A percentile compares a stretch with the other conserved stretches of the same genome.
phyloP scores from a whole-genome alignment of 2,888 invertebrate species.

The Uropetala carovei region DNA sequence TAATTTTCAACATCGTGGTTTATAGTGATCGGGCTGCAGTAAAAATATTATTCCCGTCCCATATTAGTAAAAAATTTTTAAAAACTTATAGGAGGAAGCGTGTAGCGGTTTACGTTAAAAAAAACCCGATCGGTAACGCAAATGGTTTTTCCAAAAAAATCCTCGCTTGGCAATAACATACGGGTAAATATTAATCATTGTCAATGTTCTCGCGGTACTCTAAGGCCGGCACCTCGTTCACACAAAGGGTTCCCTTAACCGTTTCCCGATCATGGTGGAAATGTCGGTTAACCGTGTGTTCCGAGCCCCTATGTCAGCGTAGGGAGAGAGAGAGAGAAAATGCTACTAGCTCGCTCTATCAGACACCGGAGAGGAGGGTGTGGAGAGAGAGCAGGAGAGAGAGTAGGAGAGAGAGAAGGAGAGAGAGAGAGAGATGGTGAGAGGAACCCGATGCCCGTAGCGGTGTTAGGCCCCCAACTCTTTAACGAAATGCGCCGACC shows the following conservation, averaged over 20 bases:
- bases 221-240: slow-evolving; percentile 9
- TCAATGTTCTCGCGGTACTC: background rate
- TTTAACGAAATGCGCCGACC: slow-evolving; percentile 28
- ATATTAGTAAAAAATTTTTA: too few species aligned
- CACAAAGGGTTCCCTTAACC: slow-evolving; percentile 29
- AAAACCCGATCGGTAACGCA: too few species aligned
- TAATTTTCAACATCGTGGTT: too few species aligned
- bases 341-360: background rate
- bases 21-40: too few species aligned
- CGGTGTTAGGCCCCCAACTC: slow-evolving; percentile 27
- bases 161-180: background rate
- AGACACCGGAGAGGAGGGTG: background rate
- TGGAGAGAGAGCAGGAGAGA: slow-evolving; percentile 2
- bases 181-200: slow-evolving; percentile 32
- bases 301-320: slow-evolving; percentile 14
- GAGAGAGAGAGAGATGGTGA: background rate
- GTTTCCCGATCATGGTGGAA: slow-evolving; percentile 35
- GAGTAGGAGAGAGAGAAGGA: background rate
- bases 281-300: slow-evolving; percentile 35
- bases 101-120: too few species aligned
- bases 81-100: too few species aligned
- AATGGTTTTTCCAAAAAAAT: background rate
- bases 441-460: slow-evolving; percentile 28
- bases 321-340: background rate
- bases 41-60: too few species aligned